Conservation (phyloP, 2,888 invertebrate genomes). For the Halictus quadricinctus region DNA sequence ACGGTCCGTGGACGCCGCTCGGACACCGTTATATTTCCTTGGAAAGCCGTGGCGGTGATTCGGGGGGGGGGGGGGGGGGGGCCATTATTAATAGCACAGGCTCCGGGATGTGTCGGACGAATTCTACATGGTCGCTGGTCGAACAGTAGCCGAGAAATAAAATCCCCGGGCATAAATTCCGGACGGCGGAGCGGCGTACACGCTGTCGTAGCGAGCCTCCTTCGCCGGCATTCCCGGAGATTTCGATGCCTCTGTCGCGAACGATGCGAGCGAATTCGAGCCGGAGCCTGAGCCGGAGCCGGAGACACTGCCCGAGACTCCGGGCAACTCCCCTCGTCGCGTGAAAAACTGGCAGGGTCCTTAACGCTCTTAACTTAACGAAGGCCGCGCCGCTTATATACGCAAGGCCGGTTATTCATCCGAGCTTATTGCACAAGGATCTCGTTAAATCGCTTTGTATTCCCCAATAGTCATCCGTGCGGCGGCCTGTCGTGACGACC, state of each 20-base stretch:
- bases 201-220: not conserved
- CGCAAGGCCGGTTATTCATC: slow-evolving; percentile 74
- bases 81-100: slow-evolving; percentile 18
- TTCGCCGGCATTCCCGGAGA: slow-evolving; percentile 30
- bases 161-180: slow-evolving; percentile 29
- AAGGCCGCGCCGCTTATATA: slow-evolving; percentile 66
- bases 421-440: slow-evolving; percentile 71
- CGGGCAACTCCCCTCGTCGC: slow-evolving; percentile 28
- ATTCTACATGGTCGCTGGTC: not conserved
- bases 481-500: slow-evolving; percentile 44
- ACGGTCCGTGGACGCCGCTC: not conserved
- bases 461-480: slow-evolving; percentile 60
- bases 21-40: slow-evolving; percentile 4
- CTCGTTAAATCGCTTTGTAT: slow-evolving; percentile 70
- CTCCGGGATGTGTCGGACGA: not conserved
- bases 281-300: slow-evolving; percentile 17
- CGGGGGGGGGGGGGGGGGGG: no score
- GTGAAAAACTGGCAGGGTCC: slow-evolving; percentile 66
- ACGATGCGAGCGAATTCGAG: slow-evolving; percentile 57
- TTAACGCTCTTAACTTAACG: slow-evolving; percentile 64
- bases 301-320: not conserved
- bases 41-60: not conserved
- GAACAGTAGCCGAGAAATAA: slow-evolving; percentile 24
- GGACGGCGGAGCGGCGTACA: not conserved
- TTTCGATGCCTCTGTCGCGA: slow-evolving; percentile 42